Base-by-base conservation (phyloP, 2,113 vertebrate species). In the Colistium nudipinnis region DNA sequence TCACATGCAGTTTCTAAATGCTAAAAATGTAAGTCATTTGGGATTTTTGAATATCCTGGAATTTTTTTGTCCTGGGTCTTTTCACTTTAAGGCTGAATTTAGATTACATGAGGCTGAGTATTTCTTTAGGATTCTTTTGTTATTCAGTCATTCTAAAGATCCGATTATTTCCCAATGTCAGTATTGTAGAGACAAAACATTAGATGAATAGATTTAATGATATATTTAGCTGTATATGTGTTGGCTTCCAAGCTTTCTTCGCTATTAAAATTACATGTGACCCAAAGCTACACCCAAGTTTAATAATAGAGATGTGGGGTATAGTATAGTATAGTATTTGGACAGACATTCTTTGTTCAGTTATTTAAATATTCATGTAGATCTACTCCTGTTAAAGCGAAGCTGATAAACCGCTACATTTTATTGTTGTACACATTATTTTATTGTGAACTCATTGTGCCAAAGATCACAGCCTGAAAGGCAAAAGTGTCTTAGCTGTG, bases 21-120 rank as follows among this genome's bases (percentile, higher is more conserved):
- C 24, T 78, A 36, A 43, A 7, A 63, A 44, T 45, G 25, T 51
- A 49, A 24, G 14, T 45, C 20, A 59, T 13, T 6, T 3, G 13
- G 7, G 54, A 17, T 51, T 55, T 64, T 10, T n/a, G 19, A 49
- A 54, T 6, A 20, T 45, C 30, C 17, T 27, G 38, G 20, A n/a
- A n/a, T 17, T 65, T 6, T 4, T 76, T 82, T 41, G 73, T 80
- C 60, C 43, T 55, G 20, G 53, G 44, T 27, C 61, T 25, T 51
- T 24, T 55, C 64, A 60, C 60, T 73, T 80, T 75, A 27, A 65
- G 60, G 36, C 33, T 39, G 49, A 14, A 1, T 56, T 69, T 35
- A 38, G 53, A 31, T 64, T 11, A 44, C 45, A 69, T 47, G 8
- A 52, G 28, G 61, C 45, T n/a, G 6, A 62, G 28, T 20, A 20